These are phyloP conservation scores for Mionectes olivaceus DNA, from an alignment of 2,797 vertebrate species.

Conservation along the genomic window DNA sequence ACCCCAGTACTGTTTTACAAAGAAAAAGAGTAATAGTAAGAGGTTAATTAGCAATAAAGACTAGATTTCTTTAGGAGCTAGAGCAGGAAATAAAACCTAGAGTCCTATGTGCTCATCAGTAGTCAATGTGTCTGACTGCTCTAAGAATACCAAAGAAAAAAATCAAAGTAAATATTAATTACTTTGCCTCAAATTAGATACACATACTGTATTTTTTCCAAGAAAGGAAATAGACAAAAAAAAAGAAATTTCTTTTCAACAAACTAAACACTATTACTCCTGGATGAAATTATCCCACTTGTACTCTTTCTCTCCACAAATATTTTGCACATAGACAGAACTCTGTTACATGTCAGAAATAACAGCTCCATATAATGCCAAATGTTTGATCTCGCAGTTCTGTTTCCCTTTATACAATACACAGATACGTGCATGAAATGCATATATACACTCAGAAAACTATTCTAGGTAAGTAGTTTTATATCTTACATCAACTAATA, in stretches of 20 bases:
- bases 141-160: neutral
- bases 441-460: neutral
- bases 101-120: neutral
- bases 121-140: neutral
- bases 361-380: neutral
- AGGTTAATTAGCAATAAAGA: neutral
- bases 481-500: neutral
- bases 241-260: neutral
- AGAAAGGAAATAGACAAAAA: neutral
- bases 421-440: neutral
- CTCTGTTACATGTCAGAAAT: neutral
- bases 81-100: neutral
- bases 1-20: neutral
- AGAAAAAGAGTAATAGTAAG: neutral
- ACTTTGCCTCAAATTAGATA: neutral
- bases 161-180: neutral
- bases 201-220: neutral
- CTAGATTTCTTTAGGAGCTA: neutral
- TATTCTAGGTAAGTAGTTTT: fast-evolving
- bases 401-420: neutral
- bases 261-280: neutral
- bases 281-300: neutral
- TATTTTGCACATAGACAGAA: neutral
- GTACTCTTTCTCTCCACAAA: neutral
- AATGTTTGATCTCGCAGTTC: neutral